Evolutionary conservation across 2,888 invertebrate species (phyloP), one percentile per base, ranked within the genome.

Genomic region (Macaria notata): DNA sequence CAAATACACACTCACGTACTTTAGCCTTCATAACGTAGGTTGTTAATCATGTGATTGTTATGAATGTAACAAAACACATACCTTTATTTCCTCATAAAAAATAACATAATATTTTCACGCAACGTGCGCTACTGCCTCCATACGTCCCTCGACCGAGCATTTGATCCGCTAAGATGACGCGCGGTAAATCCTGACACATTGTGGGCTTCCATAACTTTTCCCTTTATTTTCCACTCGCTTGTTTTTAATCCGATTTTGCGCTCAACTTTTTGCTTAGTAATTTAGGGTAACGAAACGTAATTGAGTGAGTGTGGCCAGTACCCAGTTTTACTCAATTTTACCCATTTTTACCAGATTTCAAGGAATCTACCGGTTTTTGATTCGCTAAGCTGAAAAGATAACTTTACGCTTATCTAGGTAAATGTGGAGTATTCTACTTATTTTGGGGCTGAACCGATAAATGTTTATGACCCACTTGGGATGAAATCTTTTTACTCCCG

Each of bases 91-190:
- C 19, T 19, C 19, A 19, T n/a, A n/a, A n/a, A n/a, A n/a, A n/a
- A n/a, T n/a, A n/a, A n/a, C 19, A 19, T 19, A 1, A 19, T 19
- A 19, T 36, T 36, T 6, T 3, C 0, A 2, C 4, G 33, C 7
- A 36, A 4, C 1, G 7, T 36, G 7, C 5, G 33, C 7, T 36
- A 36, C 33, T 36, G 33, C 7, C 7, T 6, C 7, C 7, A 6
- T 7, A 36, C 33, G 5, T 36, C 33, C 33, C 3, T 36, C 33
- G 33, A 36, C 33, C 33, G 7, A 51, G 39, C 59, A 44, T 46
- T 54, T 65, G 62, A 67, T 67, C 67, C 61, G 53, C 58, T 62
- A 67, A 67, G 67, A 65, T 61, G 65, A 64, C 67, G 61, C 59
- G 53, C 56, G 46, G 59, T 54, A 61, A 64, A 67, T 48, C 65